Percentiles rank a stretch among this genome's conserved stretches.
Evolutionary conservation across 2,797 vertebrate genomes (phyloP).

Genomic region (Cynodonichthys magdalenae): DNA sequence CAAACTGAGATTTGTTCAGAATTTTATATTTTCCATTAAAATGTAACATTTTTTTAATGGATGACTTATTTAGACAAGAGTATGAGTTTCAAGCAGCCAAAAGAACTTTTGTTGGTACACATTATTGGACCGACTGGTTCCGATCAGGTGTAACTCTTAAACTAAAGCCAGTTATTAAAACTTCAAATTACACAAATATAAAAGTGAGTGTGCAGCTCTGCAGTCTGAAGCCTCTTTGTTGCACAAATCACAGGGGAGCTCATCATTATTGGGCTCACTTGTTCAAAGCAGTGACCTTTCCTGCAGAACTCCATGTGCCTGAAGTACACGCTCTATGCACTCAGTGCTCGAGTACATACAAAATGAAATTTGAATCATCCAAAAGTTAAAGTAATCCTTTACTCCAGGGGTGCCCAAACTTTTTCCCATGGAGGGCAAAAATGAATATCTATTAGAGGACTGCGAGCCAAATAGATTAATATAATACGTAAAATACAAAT

Average conservation of each 20-base stretch:
- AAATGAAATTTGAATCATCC: constrained; percentile 43
- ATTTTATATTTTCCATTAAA: too few relatives aligned
- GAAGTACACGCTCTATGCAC: not conserved
- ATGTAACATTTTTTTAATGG: too few relatives aligned
- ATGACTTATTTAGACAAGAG: too few relatives aligned
- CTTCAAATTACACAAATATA: not conserved
- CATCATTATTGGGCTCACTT: constrained; percentile 1
- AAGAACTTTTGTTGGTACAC: too few relatives aligned
- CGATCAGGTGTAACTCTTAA: too few relatives aligned
- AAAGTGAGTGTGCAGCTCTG: not conserved
- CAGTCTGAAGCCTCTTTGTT: constrained; percentile 5
- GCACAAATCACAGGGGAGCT: constrained; percentile 6
- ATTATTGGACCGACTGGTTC: too few relatives aligned
- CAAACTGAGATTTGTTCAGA: too few relatives aligned
- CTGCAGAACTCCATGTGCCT: constrained; percentile 13
- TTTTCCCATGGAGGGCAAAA: not conserved
- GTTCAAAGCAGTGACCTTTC: constrained; percentile 38
- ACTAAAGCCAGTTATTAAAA: not conserved
- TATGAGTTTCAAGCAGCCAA: too few relatives aligned
- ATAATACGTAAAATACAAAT: too few relatives aligned
- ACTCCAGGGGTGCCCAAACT: not conserved
- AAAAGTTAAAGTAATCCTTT: constrained; percentile 29
- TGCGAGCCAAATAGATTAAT: too few relatives aligned
- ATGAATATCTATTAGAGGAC: too few relatives aligned
- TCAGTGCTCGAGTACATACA: not conserved